phyloP scores from a whole-genome alignment of 2,113 vertebrate species.

The Lichenostomus cassidix region DNA sequence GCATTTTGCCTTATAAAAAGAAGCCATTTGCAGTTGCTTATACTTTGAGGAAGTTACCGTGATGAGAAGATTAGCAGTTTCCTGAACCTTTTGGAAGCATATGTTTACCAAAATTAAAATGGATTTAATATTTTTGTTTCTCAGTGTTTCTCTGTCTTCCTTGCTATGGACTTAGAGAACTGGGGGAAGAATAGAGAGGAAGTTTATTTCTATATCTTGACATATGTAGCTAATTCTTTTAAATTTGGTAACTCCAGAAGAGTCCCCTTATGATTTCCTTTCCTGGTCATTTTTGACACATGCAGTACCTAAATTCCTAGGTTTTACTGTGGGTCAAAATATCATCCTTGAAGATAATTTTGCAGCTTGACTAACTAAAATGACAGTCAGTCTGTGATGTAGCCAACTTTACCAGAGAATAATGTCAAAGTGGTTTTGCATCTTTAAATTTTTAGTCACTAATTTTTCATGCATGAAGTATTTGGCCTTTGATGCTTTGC shows the following conservation, averaged over 20 bases:
- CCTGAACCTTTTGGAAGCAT: constrained; percentile 12
- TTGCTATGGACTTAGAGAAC: neutral
- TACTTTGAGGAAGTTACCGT: neutral
- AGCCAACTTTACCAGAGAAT: neutral
- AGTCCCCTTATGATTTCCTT: neutral
- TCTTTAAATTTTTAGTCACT: neutral
- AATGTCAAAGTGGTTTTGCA: neutral
- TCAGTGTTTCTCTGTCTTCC: neutral
- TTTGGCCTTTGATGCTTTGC: neutral
- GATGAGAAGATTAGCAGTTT: constrained; percentile 49
- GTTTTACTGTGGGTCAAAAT: neutral
- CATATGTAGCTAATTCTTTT: neutral
- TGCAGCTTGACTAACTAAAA: neutral
- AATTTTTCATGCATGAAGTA: neutral
- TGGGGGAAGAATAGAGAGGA: neutral
- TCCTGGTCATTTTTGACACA: neutral
- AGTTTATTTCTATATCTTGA: neutral
- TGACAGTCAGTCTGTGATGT: accelerated
- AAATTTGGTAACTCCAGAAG: neutral
- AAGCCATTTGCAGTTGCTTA: neutral
- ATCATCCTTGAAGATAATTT: neutral
- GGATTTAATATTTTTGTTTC: neutral
- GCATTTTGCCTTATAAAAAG: constrained; percentile 9
- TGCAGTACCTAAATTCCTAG: neutral
- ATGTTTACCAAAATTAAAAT: neutral